A percentile compares a stretch with the other conserved stretches of the same genome.
Evolutionary conservation across 2,797 vertebrate species (phyloP).

Genomic region (Trichosurus vulpecula): DNA sequence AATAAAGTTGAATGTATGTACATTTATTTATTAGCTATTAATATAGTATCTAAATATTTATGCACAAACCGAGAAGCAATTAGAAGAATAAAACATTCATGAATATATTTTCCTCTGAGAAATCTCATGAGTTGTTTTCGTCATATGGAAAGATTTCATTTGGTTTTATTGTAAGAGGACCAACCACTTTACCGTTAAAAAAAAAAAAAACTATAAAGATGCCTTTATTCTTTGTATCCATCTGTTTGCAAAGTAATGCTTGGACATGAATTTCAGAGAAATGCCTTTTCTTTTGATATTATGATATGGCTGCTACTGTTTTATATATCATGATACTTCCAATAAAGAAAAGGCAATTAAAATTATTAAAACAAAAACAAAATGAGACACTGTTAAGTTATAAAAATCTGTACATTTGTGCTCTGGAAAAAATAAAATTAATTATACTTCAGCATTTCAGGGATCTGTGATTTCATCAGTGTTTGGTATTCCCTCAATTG

Average conservation of each 20-base stretch:
- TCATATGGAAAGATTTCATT: neutral
- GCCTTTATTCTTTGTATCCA: neutral
- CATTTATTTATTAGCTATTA: neutral
- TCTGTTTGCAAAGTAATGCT: neutral
- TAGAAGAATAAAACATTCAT: neutral
- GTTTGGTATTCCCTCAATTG: neutral
- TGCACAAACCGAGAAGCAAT: neutral
- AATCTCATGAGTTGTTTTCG: neutral
- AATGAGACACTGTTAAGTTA: neutral
- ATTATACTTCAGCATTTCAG: neutral
- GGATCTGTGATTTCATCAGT: neutral
- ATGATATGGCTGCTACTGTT: neutral
- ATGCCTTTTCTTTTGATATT: neutral
- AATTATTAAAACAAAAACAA: neutral
- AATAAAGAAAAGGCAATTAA: neutral
- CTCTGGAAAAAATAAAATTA: neutral
- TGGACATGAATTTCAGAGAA: neutral
- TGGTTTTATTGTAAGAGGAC: neutral
- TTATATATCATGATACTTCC: neutral
- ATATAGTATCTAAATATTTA: neutral
- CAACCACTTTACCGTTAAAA: neutral
- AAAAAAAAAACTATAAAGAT: neutral
- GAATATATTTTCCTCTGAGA: neutral
- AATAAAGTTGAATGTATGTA: neutral
- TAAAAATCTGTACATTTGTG: neutral